Conservation (phyloP, 2,888 invertebrate genomes). For the Endotricha flammealis region DNA sequence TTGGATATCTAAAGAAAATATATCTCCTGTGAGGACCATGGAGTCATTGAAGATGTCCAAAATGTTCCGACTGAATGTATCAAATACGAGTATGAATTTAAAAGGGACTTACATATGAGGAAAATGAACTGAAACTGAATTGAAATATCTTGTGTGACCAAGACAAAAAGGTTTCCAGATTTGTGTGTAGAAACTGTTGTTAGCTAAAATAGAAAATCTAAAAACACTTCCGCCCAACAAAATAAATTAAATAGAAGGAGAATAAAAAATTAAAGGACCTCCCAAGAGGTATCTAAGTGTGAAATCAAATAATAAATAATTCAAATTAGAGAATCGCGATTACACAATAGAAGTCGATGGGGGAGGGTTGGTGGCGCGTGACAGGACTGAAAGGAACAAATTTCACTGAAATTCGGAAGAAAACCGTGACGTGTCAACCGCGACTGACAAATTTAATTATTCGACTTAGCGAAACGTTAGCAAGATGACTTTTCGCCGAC, state of each 20-base stretch:
- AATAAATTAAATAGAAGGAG: constrained; percentile 3
- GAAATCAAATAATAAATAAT: constrained; percentile 74
- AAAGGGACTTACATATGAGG: too few species aligned
- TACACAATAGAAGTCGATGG: constrained; percentile 52
- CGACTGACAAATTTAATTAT: constrained; percentile 76
- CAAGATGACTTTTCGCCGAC: constrained; percentile 72
- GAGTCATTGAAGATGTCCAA: too few species aligned
- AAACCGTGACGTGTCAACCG: constrained; percentile 64
- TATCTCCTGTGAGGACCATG: too few species aligned
- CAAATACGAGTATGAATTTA: too few species aligned
- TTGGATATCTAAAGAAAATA: too few species aligned
- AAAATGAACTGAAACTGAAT: too few species aligned
- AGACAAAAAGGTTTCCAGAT: too few species aligned
- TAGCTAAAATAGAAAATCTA: too few species aligned
- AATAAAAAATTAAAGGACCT: constrained; percentile 20
- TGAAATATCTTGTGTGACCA: too few species aligned
- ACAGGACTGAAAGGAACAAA: constrained; percentile 68
- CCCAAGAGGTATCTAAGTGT: constrained; percentile 40
- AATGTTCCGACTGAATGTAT: too few species aligned
- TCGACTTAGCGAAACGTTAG: constrained; percentile 76
- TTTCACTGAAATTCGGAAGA: constrained; percentile 34
- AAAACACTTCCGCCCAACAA: too few species aligned
- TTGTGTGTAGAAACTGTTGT: too few species aligned
- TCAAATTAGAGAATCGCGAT: constrained; percentile 70
- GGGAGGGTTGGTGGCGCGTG: constrained; percentile 52